Evolutionary conservation across 2,113 vertebrate genomes (phyloP), one percentile per base, ranked within the genome.

Genomic region (Gasterosteus nipponicus): DNA sequence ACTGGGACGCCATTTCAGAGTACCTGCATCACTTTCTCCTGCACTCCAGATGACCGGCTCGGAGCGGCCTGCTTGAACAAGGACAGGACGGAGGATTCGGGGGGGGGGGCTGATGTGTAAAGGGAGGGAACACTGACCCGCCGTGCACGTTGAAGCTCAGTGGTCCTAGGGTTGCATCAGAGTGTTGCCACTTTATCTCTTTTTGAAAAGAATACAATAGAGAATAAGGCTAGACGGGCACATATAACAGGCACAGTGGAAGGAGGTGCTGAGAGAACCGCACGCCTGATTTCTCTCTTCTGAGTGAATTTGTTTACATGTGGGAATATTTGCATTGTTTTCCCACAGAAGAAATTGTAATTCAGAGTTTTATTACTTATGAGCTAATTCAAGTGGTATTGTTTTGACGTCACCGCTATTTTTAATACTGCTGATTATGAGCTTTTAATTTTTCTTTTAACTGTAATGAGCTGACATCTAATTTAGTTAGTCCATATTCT

Each of bases 281-380:
- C 86, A 90, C 89, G 90, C 87, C 86, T 91, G 74, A 85, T 90
- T 86, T 88, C 81, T 90, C 83, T 88, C 83, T 86, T 75, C 71
- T 83, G 84, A 93, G 91, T 93, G 89, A 91, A 92, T 93, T 93
- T 98, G 96, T 98, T 99, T 98, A 97, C 97, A 98, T 94, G 95
- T 96, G 94, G 94, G 94, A 94, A 95, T 95, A 86, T 31, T 85
- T 83, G 39, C 54, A 71, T 89, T 85, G 81, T 95, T 93, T 89
- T 93, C 91, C 53, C 82, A 86, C 86, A 82, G 83, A 89, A 94
- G 79, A 83, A 92, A 94, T 94, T 95, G 93, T 95, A 96, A 95
- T 96, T 95, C 93, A 94, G 92, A 85, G 67, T 89, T 89, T 73
- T 89, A 86, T 82, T 87, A 87, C 73, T 88, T 90, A 88, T 70